Conservation (phyloP, 2,888 invertebrate species). For the Hoplodrina blanda region DNA sequence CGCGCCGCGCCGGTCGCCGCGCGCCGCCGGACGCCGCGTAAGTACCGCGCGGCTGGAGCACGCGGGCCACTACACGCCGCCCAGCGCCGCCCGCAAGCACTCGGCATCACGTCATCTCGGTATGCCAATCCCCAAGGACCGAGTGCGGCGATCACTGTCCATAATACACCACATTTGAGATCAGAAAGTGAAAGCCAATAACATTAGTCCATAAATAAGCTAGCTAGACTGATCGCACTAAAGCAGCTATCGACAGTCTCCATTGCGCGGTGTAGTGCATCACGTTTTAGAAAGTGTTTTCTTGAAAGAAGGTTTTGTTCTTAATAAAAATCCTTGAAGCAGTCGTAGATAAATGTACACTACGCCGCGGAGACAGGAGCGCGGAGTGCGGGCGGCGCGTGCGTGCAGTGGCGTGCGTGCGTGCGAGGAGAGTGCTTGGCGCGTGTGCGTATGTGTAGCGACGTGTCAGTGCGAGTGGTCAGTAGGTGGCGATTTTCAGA, state of each 20-base stretch:
- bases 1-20: slow-evolving; percentile 6
- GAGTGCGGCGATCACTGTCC: too few species aligned
- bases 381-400: not conserved
- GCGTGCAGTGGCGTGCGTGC: not conserved
- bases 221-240: too few species aligned
- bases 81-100: not conserved
- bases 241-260: not conserved
- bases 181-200: too few species aligned
- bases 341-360: not conserved
- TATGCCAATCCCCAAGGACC: too few species aligned
- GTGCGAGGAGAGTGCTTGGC: too few species aligned
- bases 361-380: slow-evolving; percentile 15
- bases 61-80: not conserved
- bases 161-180: too few species aligned
- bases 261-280: slow-evolving; percentile 26
- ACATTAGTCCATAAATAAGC: too few species aligned
- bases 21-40: slow-evolving; percentile 7
- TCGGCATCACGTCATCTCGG: too few species aligned
- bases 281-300: not conserved
- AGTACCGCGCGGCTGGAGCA: not conserved
- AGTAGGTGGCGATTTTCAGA: slow-evolving; percentile 71
- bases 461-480: slow-evolving; percentile 58
- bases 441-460: slow-evolving; percentile 12
- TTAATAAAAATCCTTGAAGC: too few species aligned
- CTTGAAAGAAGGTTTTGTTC: not conserved